Conservation (phyloP, 1,140 invertebrate genomes). For the Musca domestica region DNA sequence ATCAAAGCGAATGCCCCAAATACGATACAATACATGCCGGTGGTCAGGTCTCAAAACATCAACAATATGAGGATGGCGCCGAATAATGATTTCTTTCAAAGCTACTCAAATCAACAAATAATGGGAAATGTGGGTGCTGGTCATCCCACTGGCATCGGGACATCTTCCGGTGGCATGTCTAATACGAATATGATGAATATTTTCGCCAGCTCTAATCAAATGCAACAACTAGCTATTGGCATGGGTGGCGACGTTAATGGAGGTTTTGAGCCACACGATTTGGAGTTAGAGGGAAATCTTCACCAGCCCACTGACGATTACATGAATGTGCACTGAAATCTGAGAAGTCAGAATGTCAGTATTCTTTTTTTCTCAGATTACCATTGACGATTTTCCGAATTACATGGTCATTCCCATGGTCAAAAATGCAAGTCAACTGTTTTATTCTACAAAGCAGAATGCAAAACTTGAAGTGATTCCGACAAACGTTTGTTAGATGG, state of each 20-base stretch:
- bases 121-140: constrained; percentile 1
- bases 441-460: too few species aligned
- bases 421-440: too few species aligned
- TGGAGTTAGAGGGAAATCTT: too few species aligned
- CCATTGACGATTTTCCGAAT: too few species aligned
- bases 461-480: too few species aligned
- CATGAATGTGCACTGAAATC: too few species aligned
- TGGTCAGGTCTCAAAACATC: constrained; percentile 70
- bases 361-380: too few species aligned
- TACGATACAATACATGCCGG: constrained; percentile 96
- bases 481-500: too few species aligned
- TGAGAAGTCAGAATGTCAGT: too few species aligned
- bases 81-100: constrained; percentile 87
- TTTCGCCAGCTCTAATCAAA: constrained; percentile 55
- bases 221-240: constrained; percentile 38
- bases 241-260: constrained; percentile 8
- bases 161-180: not conserved
- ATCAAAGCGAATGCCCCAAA: constrained; percentile 96
- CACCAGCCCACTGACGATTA: too few species aligned
- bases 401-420: too few species aligned
- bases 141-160: not conserved
- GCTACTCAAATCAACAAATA: constrained; percentile 71
- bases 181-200: constrained; percentile 43
- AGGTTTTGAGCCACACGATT: too few species aligned
- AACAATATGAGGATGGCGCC: constrained; percentile 73